These are phyloP conservation scores for Zaprionus kolodkinae DNA, from an alignment of 1,140 invertebrate genomes.

Conservation along the genomic window DNA sequence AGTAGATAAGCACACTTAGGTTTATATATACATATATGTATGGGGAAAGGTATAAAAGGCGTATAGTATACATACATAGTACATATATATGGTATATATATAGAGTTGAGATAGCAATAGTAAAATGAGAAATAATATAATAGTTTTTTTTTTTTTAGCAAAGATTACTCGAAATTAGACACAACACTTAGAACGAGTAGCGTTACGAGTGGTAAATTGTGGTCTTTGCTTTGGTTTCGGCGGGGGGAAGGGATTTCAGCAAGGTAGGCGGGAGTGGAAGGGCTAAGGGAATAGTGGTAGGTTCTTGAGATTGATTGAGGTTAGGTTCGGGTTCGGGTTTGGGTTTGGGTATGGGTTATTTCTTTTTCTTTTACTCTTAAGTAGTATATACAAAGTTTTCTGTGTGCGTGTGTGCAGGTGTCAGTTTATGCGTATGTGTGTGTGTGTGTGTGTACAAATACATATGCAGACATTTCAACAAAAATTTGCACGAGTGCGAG, in stretches of 20 bases:
- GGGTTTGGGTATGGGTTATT: conserved; percentile 2
- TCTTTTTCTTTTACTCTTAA: conserved; percentile 1
- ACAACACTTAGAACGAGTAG: conserved; percentile 60
- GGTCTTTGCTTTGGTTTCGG: conserved; percentile 18
- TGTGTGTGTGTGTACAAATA: conserved; percentile 47
- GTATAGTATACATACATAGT: conserved; percentile 27
- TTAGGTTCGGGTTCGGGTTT: conserved; percentile 13
- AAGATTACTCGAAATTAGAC: conserved; percentile 57
- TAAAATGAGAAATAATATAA: conserved; percentile 49
- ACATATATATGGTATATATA: conserved; percentile 24
- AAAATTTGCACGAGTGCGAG: conserved; percentile 60
- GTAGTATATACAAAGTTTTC: conserved; percentile 22
- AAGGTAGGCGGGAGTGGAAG: not conserved
- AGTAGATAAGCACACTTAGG: conserved; percentile 6
- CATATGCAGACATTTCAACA: conserved; percentile 55
- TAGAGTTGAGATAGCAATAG: conserved; percentile 52
- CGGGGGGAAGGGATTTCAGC: not conserved
- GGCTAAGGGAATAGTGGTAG: not conserved
- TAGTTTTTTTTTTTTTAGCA: conserved; percentile 28
- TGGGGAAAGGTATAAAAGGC: conserved; percentile 2
- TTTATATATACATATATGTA: conserved; percentile 23
- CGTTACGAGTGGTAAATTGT: conserved; percentile 32
- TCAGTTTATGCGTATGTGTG: conserved; percentile 18
- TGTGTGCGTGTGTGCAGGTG: conserved; percentile 17
- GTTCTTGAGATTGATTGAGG: not conserved